A percentile compares a stretch with the other conserved stretches of the same genome.
phyloP scores from a whole-genome alignment of 2,797 vertebrate genomes.

The Pseudotriccus pelzelni region DNA sequence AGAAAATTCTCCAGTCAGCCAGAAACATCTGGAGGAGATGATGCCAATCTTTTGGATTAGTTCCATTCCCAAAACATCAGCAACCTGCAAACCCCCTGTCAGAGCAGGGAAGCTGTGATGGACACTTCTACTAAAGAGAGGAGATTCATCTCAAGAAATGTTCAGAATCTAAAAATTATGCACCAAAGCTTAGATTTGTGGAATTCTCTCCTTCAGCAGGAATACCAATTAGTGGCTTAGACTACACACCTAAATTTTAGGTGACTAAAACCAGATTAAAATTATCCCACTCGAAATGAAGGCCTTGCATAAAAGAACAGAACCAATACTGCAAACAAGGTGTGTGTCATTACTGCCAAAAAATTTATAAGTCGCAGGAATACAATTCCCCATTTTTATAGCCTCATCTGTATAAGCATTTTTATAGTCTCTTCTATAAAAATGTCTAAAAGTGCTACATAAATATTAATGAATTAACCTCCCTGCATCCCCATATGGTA shows the following conservation, averaged over 20 bases:
- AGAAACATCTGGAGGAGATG: background rate
- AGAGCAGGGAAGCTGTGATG: background rate
- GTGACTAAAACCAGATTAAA: background rate
- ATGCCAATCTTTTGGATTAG: background rate
- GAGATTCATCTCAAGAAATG: background rate
- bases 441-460: background rate
- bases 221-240: background rate
- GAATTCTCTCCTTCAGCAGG: background rate
- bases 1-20: background rate
- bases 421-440: slow-evolving; percentile 31
- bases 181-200: background rate
- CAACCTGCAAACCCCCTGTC: background rate
- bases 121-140: background rate
- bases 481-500: background rate
- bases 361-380: slow-evolving; percentile 30
- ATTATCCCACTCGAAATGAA: background rate
- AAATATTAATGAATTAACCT: slow-evolving; percentile 58
- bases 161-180: background rate
- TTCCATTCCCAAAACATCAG: background rate
- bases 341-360: background rate
- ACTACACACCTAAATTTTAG: background rate
- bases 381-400: slow-evolving; percentile 24
- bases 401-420: slow-evolving; percentile 28
- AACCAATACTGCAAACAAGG: background rate
- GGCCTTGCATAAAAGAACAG: background rate